Conservation (phyloP, 53 echinoderm and acorn worm genomes). For the Holothuria scabra region DNA sequence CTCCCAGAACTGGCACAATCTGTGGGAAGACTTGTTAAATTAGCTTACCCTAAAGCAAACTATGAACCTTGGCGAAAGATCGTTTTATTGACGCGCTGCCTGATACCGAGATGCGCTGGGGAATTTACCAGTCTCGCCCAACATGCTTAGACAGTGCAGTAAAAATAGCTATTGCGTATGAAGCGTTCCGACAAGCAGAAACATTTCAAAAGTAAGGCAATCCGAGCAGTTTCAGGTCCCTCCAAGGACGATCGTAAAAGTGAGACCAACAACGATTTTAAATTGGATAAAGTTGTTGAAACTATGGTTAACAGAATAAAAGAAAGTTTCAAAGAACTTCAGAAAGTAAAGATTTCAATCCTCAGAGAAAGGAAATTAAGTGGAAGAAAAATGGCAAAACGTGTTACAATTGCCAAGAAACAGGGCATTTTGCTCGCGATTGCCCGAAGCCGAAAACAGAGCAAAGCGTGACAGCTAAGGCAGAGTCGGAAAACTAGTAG, state of each 20-base stretch:
- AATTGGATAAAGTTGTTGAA: neutral
- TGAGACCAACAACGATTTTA: neutral
- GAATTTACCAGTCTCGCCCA: conserved; percentile 18
- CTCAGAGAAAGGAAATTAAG: neutral
- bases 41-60: conserved; percentile 4
- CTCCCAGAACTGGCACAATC: too few species aligned
- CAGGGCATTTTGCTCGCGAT: conserved; percentile 10
- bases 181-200: conserved; percentile 18
- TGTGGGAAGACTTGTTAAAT: too few species aligned
- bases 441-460: neutral
- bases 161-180: neutral
- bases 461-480: neutral
- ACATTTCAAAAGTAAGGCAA: neutral
- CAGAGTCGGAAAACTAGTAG: neutral
- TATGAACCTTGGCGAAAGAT: conserved; percentile 10
- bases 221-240: neutral
- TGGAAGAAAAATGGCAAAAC: neutral
- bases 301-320: neutral
- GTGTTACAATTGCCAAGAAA: conserved; percentile 24
- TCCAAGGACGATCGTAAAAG: neutral
- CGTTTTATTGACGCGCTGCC: conserved; percentile 18
- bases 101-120: conserved; percentile 5
- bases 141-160: neutral
- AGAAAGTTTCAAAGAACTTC: neutral
- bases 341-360: neutral